Base-by-base conservation (phyloP, 2,888 invertebrate species). In the Andricus curvator region DNA sequence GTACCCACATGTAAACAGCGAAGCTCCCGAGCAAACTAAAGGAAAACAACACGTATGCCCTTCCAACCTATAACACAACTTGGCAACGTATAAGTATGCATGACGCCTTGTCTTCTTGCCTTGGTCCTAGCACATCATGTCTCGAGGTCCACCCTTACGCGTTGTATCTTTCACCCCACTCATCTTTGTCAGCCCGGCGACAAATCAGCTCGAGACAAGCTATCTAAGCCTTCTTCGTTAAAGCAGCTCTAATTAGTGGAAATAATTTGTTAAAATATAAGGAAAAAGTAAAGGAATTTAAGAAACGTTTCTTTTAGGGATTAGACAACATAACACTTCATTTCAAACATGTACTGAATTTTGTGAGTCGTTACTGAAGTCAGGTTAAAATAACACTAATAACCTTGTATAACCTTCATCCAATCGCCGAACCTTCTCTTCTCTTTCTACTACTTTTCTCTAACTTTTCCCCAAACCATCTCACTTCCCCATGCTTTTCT, bases 161-260 rank as follows among this genome's bases (percentile, higher is more conserved):
- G 74, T 48, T 74, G 37, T 74, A 74, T 74, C 74, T 74, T 74
- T 56, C 51, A 74, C 37, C 74, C 33, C 74, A 60, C 70, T 80
- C 81, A 80, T 82, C 70, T 78, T 81, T 78, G 66, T 60, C 41
- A 41, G 17, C 81, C 79, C 80, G 48, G 78, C 81, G 80, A 81
- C 82, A 81, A 82, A 81, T 82, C 79, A 74, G 66, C 81, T 81
- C 70, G 77, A 79, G 81, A 82, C 81, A 81, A 84, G 81, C 78
- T 77, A 81, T 82, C 81, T 77, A 79, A 79, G 79, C 13, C 56
- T 80, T 81, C 82, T 84, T 82, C 79, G 74, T 81, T 84, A 82
- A 62, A 80, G 56, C 62, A 79, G 77, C 78, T 81, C 80, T 82
- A 81, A 84, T 84, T 82, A 84, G 80, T 81, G 60, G 29, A 60